These are phyloP conservation scores for Vollenhovia emeryi DNA, from an alignment of 1,140 invertebrate species.

Conservation along the genomic window DNA sequence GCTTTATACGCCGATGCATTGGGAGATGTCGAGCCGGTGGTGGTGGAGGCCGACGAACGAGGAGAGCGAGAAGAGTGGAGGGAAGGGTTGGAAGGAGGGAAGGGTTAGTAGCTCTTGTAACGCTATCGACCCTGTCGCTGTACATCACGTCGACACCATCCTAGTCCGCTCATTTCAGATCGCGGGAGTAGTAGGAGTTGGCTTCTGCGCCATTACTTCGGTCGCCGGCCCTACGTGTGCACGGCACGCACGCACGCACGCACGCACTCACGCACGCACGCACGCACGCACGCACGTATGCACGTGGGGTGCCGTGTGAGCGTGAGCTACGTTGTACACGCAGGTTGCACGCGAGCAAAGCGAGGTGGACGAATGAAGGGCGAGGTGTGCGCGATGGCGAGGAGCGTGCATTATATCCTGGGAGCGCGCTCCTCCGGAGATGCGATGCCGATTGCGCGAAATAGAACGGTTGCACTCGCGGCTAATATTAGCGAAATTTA, in stretches of 20 bases:
- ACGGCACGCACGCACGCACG: slow-evolving; percentile 45
- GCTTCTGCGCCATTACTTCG: slow-evolving; percentile 83
- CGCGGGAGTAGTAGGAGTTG: slow-evolving; percentile 78
- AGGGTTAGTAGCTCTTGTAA: slow-evolving; percentile 85
- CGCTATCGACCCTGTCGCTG: slow-evolving; percentile 85
- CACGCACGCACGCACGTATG: neutral
- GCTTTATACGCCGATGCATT: slow-evolving; percentile 75
- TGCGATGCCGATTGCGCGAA: slow-evolving; percentile 64
- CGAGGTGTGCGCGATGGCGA: neutral
- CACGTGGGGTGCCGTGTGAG: slow-evolving; percentile 20
- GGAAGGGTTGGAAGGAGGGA: slow-evolving; percentile 65
- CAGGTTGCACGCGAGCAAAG: slow-evolving; percentile 65
- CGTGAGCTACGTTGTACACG: slow-evolving; percentile 48
- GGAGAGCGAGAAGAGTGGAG: slow-evolving; percentile 18
- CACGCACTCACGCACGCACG: neutral
- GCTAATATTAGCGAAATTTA: slow-evolving; percentile 65
- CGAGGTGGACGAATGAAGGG: neutral
- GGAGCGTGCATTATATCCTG: slow-evolving; percentile 50
- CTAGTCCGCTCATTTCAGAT: slow-evolving; percentile 81
- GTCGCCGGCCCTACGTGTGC: slow-evolving; percentile 67
- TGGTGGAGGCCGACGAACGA: slow-evolving; percentile 71
- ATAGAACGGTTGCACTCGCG: slow-evolving; percentile 54
- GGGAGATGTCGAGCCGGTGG: slow-evolving; percentile 43
- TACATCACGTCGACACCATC: slow-evolving; percentile 85
- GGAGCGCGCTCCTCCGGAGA: slow-evolving; percentile 46